These are phyloP conservation scores for Montipora cactus DNA, from an alignment of 64 coral and sea anemone genomes.

Conservation along the genomic window DNA sequence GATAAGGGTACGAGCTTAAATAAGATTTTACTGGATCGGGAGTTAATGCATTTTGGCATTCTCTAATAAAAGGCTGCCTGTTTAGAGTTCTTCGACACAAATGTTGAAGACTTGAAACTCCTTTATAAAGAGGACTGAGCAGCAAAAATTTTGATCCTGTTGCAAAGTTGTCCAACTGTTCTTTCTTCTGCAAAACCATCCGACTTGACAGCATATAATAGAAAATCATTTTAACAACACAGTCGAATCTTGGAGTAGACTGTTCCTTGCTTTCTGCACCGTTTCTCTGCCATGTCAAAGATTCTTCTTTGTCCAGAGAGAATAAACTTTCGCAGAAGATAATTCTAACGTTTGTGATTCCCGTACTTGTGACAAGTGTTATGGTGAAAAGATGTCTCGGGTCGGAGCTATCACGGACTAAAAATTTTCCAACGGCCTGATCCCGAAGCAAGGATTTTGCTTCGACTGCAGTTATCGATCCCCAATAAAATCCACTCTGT, in stretches of 20 bases:
- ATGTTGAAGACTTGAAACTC: slow-evolving; percentile 45
- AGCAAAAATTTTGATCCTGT: slow-evolving; percentile 12
- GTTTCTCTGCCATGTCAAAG: neutral
- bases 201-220: slow-evolving; percentile 66
- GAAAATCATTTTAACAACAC: slow-evolving; percentile 57
- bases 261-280: neutral
- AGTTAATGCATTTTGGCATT: neutral
- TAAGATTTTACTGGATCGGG: slow-evolving; percentile 29
- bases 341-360: slow-evolving; percentile 74
- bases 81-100: slow-evolving; percentile 72
- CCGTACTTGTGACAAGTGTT: slow-evolving; percentile 37
- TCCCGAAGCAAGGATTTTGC: slow-evolving; percentile 72
- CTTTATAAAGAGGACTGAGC: slow-evolving; percentile 56
- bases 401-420: slow-evolving; percentile 74
- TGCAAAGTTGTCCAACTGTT: neutral
- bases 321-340: slow-evolving; percentile 46
- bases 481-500: slow-evolving; percentile 80
- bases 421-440: slow-evolving; percentile 61
- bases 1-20: slow-evolving; percentile 69
- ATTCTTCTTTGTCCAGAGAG: slow-evolving; percentile 46
- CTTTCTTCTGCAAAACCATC: slow-evolving; percentile 3
- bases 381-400: slow-evolving; percentile 66
- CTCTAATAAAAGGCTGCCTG: neutral
- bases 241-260: slow-evolving; percentile 65
- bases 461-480: slow-evolving; percentile 54